Evolutionary conservation across 2,113 vertebrate genomes (phyloP).

Genomic region (Raja brachyura): DNA sequence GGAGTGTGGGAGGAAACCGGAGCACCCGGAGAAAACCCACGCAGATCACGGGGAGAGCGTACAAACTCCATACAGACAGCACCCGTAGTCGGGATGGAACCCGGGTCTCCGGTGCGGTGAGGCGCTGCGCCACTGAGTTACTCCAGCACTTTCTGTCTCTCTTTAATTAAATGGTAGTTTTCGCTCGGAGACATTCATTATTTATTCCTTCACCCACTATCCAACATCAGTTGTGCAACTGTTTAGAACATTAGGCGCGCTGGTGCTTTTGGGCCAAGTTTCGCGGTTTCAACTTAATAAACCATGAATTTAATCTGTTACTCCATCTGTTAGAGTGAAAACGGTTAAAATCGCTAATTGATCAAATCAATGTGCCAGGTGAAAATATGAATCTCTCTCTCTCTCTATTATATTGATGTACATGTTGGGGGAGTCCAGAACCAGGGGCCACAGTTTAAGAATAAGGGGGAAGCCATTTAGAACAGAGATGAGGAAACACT

Average conservation of each 20-base stretch:
- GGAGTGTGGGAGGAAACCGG: too few relatives aligned
- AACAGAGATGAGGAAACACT: too few relatives aligned
- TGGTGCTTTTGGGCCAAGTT: not conserved
- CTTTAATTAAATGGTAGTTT: not conserved
- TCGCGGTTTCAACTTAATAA: not conserved
- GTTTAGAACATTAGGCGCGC: not conserved
- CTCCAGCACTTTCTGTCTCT: too few relatives aligned
- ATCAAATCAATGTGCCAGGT: not conserved
- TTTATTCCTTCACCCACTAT: not conserved
- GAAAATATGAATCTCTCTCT: not conserved
- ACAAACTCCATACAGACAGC: too few relatives aligned
- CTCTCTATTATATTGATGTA: not conserved
- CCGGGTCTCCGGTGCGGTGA: too few relatives aligned
- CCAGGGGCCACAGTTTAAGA: too few relatives aligned
- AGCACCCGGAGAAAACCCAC: too few relatives aligned
- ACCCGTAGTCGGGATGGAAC: too few relatives aligned
- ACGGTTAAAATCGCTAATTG: not conserved
- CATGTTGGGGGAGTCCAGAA: too few relatives aligned
- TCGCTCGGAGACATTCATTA: not conserved
- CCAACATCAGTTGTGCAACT: not conserved
- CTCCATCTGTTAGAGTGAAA: not conserved
- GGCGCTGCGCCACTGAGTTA: too few relatives aligned
- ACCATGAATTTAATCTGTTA: not conserved
- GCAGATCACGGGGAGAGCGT: too few relatives aligned
- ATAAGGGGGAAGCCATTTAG: not conserved